Percentiles rank a stretch among this genome's conserved stretches.
Conservation (phyloP, 2,888 invertebrate genomes). For the Anarsia innoxiella region DNA sequence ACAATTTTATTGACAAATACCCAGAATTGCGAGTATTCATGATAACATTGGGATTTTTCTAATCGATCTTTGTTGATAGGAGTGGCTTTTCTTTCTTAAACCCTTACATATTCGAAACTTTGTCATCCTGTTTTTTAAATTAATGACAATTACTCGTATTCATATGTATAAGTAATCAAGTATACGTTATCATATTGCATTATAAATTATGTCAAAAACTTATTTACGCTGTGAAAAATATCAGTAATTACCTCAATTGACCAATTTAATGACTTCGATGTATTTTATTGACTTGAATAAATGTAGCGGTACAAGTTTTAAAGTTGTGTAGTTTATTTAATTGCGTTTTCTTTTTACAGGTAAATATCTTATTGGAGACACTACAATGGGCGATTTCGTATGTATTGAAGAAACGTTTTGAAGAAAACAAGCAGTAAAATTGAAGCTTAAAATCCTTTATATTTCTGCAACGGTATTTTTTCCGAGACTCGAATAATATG, state of each 20-base stretch:
- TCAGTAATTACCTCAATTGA: slow-evolving; percentile 1
- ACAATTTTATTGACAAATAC: no score
- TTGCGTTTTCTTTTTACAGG: slow-evolving; percentile 21
- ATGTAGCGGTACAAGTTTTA: slow-evolving; percentile 14
- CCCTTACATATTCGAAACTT: no score
- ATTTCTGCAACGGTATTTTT: slow-evolving; percentile 2
- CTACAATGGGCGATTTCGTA: neutral
- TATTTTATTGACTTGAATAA: slow-evolving; percentile 9
- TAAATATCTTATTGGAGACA: slow-evolving; percentile 15
- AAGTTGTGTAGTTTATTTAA: slow-evolving; percentile 14
- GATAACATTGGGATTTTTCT: no score
- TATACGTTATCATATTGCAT: no score
- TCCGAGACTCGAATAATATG: slow-evolving; percentile 7
- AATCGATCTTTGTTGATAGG: no score
- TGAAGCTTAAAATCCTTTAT: neutral
- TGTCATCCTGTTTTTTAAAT: no score
- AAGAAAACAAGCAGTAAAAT: neutral
- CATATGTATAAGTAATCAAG: no score
- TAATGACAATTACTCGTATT: no score
- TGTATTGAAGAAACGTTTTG: neutral
- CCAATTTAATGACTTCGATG: neutral
- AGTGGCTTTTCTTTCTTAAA: no score
- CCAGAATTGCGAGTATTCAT: no score
- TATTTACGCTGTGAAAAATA: neutral
- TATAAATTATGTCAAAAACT: no score